Base-by-base conservation (phyloP, 2,888 invertebrate species). In the Ophioninae sp. region DNA sequence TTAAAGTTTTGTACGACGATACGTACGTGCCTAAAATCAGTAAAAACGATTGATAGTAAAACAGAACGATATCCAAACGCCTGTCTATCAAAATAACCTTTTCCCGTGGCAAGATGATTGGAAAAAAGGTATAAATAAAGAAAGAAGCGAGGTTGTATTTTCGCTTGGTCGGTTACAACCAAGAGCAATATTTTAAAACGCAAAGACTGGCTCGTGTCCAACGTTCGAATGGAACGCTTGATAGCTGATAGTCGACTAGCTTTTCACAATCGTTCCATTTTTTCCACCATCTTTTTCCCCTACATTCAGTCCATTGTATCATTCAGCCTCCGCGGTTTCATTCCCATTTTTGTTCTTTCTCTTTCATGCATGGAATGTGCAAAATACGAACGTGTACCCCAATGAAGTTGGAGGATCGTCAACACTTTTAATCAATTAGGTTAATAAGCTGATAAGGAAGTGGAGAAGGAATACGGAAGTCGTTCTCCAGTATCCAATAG, bases 151-250 rank as follows among this genome's bases (percentile, higher is more conserved):
- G 77, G 59, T 73, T 67, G 21, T 77, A 75, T 75, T 82, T 79
- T 68, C 67, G 39, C 20, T 20, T 44, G 78, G 20, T 57, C 81
- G 73, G 65, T 81, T 65, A 65, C 82, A 87, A 86, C 87, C 87
- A 85, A 88, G 88, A 89, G 91, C 89, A 91, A 91, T 91, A 91
- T 91, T 90, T 91, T 91, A 89, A 91, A 91, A 90, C 89, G 88
- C 88, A 88, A 87, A 75, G 88, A 89, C 91, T 91, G 91, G 90
- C 90, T 88, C 86, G 87, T 84, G 87, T 90, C 91, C 89, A 90
- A 90, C 86, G 87, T 88, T 87, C 79, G 79, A 83, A 86, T 83
- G 76, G 68, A 61, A 65, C 79, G 79, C 84, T 78, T 39, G 69
- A 44, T 74, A 65, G 62, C 69, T 67, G 80, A 57, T 84, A 37